phyloP scores from a whole-genome alignment of 1,140 invertebrate species.

The Hermetia illucens region DNA sequence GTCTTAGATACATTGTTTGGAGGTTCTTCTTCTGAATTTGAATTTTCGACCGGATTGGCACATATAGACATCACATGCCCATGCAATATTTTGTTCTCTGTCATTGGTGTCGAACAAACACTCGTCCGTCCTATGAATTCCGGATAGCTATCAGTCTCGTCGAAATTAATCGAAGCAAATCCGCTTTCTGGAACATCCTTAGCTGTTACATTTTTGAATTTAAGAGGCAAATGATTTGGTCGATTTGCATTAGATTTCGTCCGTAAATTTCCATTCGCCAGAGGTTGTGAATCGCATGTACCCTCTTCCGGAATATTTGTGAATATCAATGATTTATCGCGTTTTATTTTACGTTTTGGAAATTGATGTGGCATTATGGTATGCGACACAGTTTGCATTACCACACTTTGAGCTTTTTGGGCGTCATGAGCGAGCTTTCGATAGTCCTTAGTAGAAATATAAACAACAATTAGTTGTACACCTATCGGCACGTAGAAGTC shows the following conservation, averaged over 20 bases:
- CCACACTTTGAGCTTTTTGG: conserved; percentile 21
- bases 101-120: conserved; percentile 57
- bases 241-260: conserved; percentile 10
- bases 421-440: conserved; percentile 29
- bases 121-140: conserved; percentile 49
- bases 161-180: conserved; percentile 27
- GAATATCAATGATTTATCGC: conserved; percentile 61
- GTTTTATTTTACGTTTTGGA: conserved; percentile 42
- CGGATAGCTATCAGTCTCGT: conserved; percentile 28
- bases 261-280: neutral
- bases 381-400: conserved; percentile 15
- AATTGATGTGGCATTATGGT: conserved; percentile 20
- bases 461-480: conserved; percentile 63
- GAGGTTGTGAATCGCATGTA: neutral
- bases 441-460: conserved; percentile 48
- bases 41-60: conserved; percentile 30
- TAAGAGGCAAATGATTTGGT: conserved; percentile 40
- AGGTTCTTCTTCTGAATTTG: too few relatives aligned
- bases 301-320: conserved; percentile 59
- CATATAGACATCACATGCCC: conserved; percentile 56
- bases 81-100: conserved; percentile 55
- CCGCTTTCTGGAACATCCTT: conserved; percentile 37
- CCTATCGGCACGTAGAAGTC: conserved; percentile 59
- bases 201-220: conserved; percentile 36
- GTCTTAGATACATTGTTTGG: too few relatives aligned